Conservation (phyloP, 2,797 vertebrate genomes). For the Saxicola maurus region DNA sequence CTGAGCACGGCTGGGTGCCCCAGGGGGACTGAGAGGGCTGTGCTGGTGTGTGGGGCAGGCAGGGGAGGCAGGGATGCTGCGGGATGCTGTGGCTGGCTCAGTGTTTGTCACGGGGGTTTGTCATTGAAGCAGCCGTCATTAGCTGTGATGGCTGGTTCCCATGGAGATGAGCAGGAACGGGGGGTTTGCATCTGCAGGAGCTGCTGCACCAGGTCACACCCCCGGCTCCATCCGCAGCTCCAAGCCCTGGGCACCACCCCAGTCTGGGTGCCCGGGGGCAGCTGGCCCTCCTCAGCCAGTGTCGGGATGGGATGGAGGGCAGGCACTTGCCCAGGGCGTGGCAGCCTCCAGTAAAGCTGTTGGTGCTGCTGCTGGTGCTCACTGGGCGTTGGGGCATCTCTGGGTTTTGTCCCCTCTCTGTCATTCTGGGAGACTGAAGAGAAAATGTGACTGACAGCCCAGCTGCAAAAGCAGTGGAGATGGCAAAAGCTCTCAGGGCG, state of each 20-base stretch:
- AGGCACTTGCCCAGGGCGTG: accelerated
- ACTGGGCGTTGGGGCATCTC: not conserved
- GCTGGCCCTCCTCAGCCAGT: not conserved
- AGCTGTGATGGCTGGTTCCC: slow-evolving; percentile 35
- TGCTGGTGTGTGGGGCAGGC: not conserved
- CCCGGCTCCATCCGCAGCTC: accelerated
- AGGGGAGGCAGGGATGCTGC: not conserved
- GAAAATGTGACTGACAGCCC: not conserved
- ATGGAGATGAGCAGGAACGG: slow-evolving; percentile 15
- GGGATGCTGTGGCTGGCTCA: accelerated
- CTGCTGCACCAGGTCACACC: not conserved
- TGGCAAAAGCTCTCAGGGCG: not conserved
- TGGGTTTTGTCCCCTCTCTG: not conserved
- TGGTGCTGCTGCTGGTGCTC: not conserved
- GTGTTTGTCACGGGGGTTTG: not conserved
- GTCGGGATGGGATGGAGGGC: not conserved
- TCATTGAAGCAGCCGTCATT: slow-evolving; percentile 1
- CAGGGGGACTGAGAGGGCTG: not conserved
- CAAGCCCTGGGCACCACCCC: accelerated
- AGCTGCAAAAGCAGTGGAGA: not conserved
- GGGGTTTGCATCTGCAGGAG: not conserved
- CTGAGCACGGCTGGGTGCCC: not conserved
- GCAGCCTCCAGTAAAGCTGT: not conserved
- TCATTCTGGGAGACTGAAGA: not conserved
- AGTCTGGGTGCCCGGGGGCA: not conserved